Conservation (phyloP, 2,888 invertebrate genomes). For the Villa cingulata region DNA sequence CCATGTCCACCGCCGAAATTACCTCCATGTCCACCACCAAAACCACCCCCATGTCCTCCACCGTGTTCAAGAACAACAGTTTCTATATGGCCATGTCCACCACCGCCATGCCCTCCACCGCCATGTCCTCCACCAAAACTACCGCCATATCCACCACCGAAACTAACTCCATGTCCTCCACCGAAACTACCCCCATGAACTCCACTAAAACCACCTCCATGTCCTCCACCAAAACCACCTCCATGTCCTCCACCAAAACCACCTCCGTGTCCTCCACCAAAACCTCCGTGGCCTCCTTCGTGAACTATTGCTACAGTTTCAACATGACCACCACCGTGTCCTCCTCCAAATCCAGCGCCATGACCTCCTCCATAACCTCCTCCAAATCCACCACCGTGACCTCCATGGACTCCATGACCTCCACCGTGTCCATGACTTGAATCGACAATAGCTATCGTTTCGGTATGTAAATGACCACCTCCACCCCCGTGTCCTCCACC, state of each 20-base stretch:
- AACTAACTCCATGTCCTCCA: conserved; percentile 6
- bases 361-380: background rate
- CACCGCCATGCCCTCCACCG: conserved; percentile 8
- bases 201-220: conserved; percentile 14
- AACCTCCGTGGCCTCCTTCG: background rate
- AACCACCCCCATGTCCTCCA: conserved; percentile 5
- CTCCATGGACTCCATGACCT: conserved; percentile 2
- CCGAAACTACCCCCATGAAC: conserved; percentile 6
- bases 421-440: conserved; percentile 5
- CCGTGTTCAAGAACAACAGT: background rate
- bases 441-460: conserved; percentile 6
- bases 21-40: conserved; percentile 9
- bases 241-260: conserved; percentile 3
- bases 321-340: background rate
- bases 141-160: conserved; percentile 13
- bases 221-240: conserved; percentile 8
- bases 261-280: conserved; percentile 5
- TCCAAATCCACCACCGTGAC: background rate
- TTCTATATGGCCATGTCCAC: conserved; percentile 1
- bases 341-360: background rate
- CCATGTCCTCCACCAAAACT: conserved; percentile 10
- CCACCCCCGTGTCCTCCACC: conserved; percentile 14
- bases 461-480: conserved; percentile 5
- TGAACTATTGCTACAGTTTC: too few relatives aligned
- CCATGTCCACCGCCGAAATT: conserved; percentile 4